These are phyloP conservation scores for Troides oblongomaculatus DNA, from an alignment of 2,888 invertebrate genomes.

Conservation along the genomic window DNA sequence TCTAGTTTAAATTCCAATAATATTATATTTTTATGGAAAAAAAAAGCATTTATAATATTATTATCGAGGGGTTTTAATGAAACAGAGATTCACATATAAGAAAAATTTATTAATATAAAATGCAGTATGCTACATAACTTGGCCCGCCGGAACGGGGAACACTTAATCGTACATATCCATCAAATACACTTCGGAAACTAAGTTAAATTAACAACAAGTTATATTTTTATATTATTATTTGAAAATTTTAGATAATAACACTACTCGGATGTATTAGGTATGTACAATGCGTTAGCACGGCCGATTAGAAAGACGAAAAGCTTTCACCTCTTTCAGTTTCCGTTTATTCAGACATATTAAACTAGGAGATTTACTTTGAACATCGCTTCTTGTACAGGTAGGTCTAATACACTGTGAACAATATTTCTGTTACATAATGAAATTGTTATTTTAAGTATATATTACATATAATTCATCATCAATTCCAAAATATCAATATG, in stretches of 20 bases:
- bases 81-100: constrained; percentile 64
- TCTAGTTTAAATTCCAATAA: no score
- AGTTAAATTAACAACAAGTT: constrained; percentile 40
- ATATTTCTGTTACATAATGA: neutral
- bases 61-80: constrained; percentile 30
- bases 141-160: constrained; percentile 37
- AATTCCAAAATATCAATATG: constrained; percentile 7
- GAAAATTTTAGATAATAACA: constrained; percentile 56
- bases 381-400: constrained; percentile 2
- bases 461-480: neutral
- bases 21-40: no score
- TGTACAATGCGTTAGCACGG: constrained; percentile 43
- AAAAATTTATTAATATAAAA: constrained; percentile 77
- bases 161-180: constrained; percentile 43
- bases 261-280: constrained; percentile 42
- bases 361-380: constrained; percentile 2
- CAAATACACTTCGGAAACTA: constrained; percentile 42
- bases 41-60: no score
- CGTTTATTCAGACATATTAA: constrained; percentile 18
- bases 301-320: constrained; percentile 34
- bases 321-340: neutral
- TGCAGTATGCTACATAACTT: constrained; percentile 62
- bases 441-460: neutral
- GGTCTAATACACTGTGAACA: neutral
- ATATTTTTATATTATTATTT: constrained; percentile 41